Percentiles rank a stretch among this genome's conserved stretches.
phyloP scores from a whole-genome alignment of 2,113 vertebrate genomes.

The Paradoxurus hermaphroditus region DNA sequence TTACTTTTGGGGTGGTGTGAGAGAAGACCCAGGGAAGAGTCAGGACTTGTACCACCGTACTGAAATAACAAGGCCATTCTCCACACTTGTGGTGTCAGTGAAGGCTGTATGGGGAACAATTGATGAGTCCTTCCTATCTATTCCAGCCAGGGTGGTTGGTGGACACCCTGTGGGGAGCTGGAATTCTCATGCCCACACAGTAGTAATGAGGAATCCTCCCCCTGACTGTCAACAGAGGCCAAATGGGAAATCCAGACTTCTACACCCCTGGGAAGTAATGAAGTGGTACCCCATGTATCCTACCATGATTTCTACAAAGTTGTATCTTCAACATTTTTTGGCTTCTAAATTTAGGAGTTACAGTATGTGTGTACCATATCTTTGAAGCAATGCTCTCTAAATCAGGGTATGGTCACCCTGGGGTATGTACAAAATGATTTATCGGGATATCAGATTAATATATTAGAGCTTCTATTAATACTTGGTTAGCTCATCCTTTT shows the following conservation, averaged over 20 bases:
- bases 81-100: rapidly evolving
- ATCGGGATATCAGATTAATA: not conserved
- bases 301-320: not conserved
- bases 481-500: not conserved
- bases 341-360: not conserved
- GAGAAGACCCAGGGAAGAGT: not conserved
- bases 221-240: not conserved
- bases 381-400: not conserved
- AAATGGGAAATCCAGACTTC: not conserved
- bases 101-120: not conserved
- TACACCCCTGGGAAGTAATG: not conserved
- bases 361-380: not conserved
- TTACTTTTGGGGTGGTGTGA: not conserved
- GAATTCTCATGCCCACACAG: not conserved
- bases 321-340: not conserved
- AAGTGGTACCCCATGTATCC: not conserved
- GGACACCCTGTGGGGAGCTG: not conserved
- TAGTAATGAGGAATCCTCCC: not conserved
- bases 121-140: not conserved
- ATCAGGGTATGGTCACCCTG: not conserved
- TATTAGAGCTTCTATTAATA: not conserved
- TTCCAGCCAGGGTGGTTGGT: not conserved
- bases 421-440: not conserved
- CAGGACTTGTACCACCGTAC: not conserved
- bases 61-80: not conserved